A percentile compares a stretch with the other conserved stretches of the same genome.
Evolutionary conservation across 2,113 vertebrate genomes (phyloP).

Genomic region (Charadrius vociferus): DNA sequence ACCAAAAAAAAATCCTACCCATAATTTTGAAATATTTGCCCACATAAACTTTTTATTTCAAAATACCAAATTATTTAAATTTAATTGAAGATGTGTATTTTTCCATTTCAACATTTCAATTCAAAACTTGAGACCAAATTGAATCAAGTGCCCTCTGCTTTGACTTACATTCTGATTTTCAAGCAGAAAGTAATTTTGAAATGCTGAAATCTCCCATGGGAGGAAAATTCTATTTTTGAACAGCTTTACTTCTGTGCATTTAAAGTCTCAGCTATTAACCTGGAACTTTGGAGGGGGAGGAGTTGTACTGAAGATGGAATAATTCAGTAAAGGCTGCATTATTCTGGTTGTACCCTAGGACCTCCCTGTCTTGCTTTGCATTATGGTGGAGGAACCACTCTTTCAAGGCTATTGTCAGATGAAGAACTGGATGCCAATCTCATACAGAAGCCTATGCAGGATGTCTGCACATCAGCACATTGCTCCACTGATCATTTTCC

Average conservation of each 20-base stretch:
- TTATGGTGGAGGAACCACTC: neutral
- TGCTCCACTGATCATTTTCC: neutral
- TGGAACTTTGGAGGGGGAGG: neutral
- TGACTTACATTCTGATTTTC: neutral
- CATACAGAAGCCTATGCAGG: neutral
- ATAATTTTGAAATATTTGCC: neutral
- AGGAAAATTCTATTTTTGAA: slow-evolving; percentile 29
- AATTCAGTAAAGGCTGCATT: neutral
- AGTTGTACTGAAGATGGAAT: neutral
- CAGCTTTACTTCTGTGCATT: slow-evolving; percentile 39
- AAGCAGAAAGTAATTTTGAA: neutral
- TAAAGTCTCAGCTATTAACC: neutral
- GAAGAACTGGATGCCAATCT: neutral
- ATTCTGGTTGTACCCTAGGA: neutral
- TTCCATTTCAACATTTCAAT: neutral
- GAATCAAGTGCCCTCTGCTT: neutral
- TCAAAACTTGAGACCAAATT: neutral
- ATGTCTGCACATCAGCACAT: neutral
- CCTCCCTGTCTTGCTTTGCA: neutral
- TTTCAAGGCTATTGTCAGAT: neutral
- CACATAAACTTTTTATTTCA: neutral
- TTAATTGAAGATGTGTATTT: neutral
- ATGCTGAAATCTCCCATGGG: neutral
- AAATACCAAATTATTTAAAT: neutral
- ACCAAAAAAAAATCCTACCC: neutral